These are phyloP conservation scores for Cotesia typhae DNA, from an alignment of 1,140 invertebrate genomes.

Conservation along the genomic window DNA sequence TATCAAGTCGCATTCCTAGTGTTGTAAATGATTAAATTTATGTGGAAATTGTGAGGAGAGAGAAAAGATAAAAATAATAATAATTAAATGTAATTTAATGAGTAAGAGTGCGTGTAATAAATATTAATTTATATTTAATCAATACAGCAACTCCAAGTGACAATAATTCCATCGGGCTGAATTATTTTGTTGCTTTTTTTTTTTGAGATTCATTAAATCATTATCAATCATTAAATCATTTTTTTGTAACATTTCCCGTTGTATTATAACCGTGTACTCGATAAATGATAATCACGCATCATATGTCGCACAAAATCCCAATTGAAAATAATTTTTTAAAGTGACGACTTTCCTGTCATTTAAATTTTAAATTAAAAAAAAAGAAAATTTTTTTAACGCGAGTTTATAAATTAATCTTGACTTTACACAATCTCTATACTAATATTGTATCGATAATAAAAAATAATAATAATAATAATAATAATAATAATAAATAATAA, in stretches of 20 bases:
- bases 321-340: neutral
- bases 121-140: slow-evolving; percentile 37
- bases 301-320: slow-evolving; percentile 14
- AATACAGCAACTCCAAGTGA: slow-evolving; percentile 41
- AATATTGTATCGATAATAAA: slow-evolving; percentile 1
- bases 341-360: neutral
- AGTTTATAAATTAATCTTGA: slow-evolving; percentile 7
- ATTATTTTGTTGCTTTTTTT: slow-evolving; percentile 20
- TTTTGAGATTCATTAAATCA: slow-evolving; percentile 19
- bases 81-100: neutral
- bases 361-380: neutral
- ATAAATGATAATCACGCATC: neutral
- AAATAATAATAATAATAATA: neutral
- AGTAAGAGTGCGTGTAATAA: slow-evolving; percentile 14
- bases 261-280: slow-evolving; percentile 34
- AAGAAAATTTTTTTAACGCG: neutral
- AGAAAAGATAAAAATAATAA: slow-evolving; percentile 3
- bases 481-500: neutral
- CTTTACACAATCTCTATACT: too few species aligned
- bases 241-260: slow-evolving; percentile 1
- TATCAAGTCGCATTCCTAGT: too few species aligned
- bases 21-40: too few species aligned
- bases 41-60: too few species aligned
- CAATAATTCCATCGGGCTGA: slow-evolving; percentile 35
- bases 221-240: slow-evolving; percentile 5